These are phyloP conservation scores for Meleagris gallopavo DNA, from an alignment of 2,113 vertebrate genomes.

Conservation along the genomic window DNA sequence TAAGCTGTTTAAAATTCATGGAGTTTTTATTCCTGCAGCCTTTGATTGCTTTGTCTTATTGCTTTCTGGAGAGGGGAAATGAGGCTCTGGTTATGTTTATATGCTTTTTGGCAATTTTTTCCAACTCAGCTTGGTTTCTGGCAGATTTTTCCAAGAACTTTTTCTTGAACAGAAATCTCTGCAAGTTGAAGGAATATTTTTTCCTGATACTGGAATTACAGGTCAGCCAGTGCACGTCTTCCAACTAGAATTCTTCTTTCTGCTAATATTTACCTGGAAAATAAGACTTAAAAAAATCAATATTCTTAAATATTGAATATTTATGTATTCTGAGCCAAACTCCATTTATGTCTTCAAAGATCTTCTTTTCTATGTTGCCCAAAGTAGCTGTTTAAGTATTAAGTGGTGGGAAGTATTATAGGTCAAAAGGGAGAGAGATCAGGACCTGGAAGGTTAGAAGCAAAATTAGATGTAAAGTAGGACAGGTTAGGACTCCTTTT, in stretches of 20 bases:
- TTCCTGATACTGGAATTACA: not conserved
- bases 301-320: not conserved
- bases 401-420: not conserved
- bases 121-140: not conserved
- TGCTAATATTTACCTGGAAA: not conserved
- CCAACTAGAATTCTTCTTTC: not conserved
- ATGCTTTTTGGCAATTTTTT: not conserved
- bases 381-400: not conserved
- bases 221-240: not conserved
- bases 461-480: not conserved
- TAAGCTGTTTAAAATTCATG: not conserved
- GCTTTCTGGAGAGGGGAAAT: not conserved
- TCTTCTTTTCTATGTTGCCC: not conserved
- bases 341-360: not conserved
- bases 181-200: not conserved
- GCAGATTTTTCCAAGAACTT: not conserved
- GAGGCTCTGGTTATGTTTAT: not conserved
- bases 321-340: not conserved
- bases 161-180: not conserved
- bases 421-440: not conserved
- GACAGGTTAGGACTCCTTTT: not conserved
- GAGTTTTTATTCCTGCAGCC: not conserved
- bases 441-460: not conserved
- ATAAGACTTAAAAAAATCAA: not conserved
- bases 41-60: not conserved